A percentile compares a stretch with the other conserved stretches of the same genome.
phyloP scores from a whole-genome alignment of 1,140 invertebrate species.

The Sinella curviseta region DNA sequence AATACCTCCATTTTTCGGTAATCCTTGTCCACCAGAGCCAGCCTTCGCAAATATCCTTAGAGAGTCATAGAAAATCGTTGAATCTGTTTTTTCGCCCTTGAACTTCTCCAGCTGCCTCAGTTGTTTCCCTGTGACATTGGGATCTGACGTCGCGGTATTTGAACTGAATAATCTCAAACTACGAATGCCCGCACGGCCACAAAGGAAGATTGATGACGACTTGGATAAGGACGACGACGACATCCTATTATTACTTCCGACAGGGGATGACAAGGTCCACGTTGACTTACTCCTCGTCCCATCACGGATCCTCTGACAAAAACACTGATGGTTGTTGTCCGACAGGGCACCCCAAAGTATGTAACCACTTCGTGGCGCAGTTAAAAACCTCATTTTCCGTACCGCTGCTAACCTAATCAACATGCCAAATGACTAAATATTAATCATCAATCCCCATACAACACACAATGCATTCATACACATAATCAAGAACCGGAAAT shows the following conservation, averaged over 20 bases:
- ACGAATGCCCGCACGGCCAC: no score
- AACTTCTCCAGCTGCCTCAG: neutral
- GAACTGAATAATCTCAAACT: neutral
- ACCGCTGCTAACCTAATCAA: no score
- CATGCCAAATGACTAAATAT: no score
- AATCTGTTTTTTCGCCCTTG: neutral
- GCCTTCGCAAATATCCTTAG: conserved; percentile 70
- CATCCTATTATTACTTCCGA: no score
- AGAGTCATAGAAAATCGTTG: conserved; percentile 68
- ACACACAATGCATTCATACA: no score
- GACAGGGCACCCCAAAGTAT: neutral
- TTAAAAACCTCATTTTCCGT: no score
- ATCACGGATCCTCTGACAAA: neutral
- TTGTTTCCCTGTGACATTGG: neutral
- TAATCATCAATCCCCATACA: no score
- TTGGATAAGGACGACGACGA: no score
- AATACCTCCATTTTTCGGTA: conserved; percentile 75
- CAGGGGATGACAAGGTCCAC: no score
- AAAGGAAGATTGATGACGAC: no score
- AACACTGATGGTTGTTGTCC: neutral
- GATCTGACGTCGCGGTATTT: neutral
- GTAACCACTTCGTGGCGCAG: neutral
- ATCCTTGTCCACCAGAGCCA: conserved; percentile 75
- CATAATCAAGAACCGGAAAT: no score
- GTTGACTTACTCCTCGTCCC: no score